Conservation (phyloP, 1,140 invertebrate species). For the Littorina saxatilis region DNA sequence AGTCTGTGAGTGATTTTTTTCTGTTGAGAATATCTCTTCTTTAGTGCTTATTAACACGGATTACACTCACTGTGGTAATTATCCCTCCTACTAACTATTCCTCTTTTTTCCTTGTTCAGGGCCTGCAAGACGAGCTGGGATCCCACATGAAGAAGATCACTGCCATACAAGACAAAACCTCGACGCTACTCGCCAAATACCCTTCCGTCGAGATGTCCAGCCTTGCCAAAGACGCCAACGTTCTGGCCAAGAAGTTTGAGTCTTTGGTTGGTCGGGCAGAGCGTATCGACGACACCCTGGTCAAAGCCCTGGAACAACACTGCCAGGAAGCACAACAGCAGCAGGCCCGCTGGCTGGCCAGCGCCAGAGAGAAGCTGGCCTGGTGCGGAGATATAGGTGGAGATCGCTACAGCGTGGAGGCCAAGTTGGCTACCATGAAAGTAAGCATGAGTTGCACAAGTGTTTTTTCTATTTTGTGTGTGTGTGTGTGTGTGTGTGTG, state of each 20-base stretch:
- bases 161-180: slow-evolving; percentile 82
- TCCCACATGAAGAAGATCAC: slow-evolving; percentile 80
- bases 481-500: not conserved
- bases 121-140: slow-evolving; percentile 80
- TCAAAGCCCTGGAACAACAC: slow-evolving; percentile 90
- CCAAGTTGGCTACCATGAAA: slow-evolving; percentile 85
- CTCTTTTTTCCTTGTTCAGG: slow-evolving; percentile 60
- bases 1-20: too few species aligned
- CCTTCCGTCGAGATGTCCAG: slow-evolving; percentile 69
- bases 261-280: slow-evolving; percentile 78
- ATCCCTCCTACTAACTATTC: too few species aligned
- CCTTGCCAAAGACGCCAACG: slow-evolving; percentile 69
- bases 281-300: slow-evolving; percentile 84
- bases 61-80: too few species aligned
- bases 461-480: too few species aligned
- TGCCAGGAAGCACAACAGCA: slow-evolving; percentile 90
- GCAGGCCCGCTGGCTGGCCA: slow-evolving; percentile 86
- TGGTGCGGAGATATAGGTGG: slow-evolving; percentile 93
- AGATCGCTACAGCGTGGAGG: slow-evolving; percentile 94
- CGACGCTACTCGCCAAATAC: slow-evolving; percentile 81
- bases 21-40: too few species aligned
- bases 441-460: slow-evolving; percentile 62
- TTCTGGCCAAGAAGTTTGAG: slow-evolving; percentile 81
- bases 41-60: too few species aligned
- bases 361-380: slow-evolving; percentile 90